These are phyloP conservation scores for Archegozetes longisetosus DNA, from an alignment of 1,140 invertebrate genomes.

Conservation along the genomic window DNA sequence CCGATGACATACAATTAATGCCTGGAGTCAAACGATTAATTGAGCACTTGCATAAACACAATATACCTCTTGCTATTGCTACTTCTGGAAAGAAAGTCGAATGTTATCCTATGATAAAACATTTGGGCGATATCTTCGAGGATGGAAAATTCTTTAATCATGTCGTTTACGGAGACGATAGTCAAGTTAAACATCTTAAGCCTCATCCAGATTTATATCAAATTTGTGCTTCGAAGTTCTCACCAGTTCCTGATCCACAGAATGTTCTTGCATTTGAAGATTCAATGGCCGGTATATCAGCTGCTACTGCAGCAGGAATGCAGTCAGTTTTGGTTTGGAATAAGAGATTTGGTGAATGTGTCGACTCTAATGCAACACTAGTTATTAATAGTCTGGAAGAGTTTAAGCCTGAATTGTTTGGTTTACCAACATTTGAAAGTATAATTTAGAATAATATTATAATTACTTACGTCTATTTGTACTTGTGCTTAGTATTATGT, in stretches of 20 bases:
- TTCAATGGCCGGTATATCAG: constrained; percentile 7
- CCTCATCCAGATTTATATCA: constrained; percentile 2
- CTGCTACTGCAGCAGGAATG: constrained; percentile 1
- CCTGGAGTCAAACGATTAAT: background rate
- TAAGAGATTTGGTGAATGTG: background rate
- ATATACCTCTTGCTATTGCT: constrained; percentile 14
- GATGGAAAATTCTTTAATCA: constrained; percentile 6
- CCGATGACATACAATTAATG: constrained; percentile 1
- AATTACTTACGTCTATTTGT: too few relatives aligned
- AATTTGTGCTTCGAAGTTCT: background rate
- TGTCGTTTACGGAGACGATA: background rate
- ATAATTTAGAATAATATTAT: too few relatives aligned
- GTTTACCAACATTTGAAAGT: too few relatives aligned
- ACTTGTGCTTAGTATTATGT: too few relatives aligned
- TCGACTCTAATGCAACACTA: constrained; percentile 5
- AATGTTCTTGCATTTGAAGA: constrained; percentile 15
- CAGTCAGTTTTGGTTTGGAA: constrained; percentile 9
- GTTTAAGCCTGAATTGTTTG: too few relatives aligned
- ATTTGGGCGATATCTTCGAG: background rate
- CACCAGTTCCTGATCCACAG: background rate
- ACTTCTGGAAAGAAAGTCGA: background rate
- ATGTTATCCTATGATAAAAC: background rate
- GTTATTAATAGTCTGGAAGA: constrained; percentile 15
- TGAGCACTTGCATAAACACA: constrained; percentile 6
- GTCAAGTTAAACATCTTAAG: background rate